Base-by-base conservation (phyloP, 2,888 invertebrate species). In the Acanthosepion lycidas region DNA sequence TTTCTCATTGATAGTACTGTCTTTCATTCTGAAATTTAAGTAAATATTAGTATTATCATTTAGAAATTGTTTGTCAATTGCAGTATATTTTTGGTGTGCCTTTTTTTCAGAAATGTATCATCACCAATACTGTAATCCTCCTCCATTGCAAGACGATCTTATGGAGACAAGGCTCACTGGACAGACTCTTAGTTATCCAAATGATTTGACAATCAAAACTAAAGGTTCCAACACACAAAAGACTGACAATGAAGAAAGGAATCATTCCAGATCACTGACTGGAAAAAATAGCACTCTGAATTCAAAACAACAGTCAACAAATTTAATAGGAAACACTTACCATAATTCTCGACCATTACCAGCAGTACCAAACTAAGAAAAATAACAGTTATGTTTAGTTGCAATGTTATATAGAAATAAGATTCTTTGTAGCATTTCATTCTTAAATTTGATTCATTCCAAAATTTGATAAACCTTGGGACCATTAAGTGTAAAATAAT, bases 281-380 rank as follows among this genome's bases (percentile, higher is more conserved):
- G 78, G 15, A 78, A 12, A 78, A n/a, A 78, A 78, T 78, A 33
- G 15, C 78, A 15, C 15, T 78, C 12, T n/a, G 8, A n/a, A 78
- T 78, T 33, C 33, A 78, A 78, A 78, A 78, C n/a, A 78, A 18
- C 78, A 78, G 23, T 15, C 78, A 78, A 78, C 78, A 78, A 78
- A 33, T 78, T 78, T 78, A n/a, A 33, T 78, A 78, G 78, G 78
- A 78, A 78, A 78, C 78, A 78, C 78, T 78, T 78, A 78, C n/a
- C 78, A 78, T 78, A 78, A 78, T 78, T 78, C 78, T 78, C 78
- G 78, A 78, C 78, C 78, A 78, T 78, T 78, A 33, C 78, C 78
- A 33, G n/a, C 78, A n/a, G 78, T 78, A 78, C 78, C 78, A 78
- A 33, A n/a, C 33, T 78, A 12, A 78, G 78, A 33, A 33, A 78